These are phyloP conservation scores for Hemichromis elongatus DNA, from an alignment of 2,113 vertebrate genomes.

Conservation along the genomic window DNA sequence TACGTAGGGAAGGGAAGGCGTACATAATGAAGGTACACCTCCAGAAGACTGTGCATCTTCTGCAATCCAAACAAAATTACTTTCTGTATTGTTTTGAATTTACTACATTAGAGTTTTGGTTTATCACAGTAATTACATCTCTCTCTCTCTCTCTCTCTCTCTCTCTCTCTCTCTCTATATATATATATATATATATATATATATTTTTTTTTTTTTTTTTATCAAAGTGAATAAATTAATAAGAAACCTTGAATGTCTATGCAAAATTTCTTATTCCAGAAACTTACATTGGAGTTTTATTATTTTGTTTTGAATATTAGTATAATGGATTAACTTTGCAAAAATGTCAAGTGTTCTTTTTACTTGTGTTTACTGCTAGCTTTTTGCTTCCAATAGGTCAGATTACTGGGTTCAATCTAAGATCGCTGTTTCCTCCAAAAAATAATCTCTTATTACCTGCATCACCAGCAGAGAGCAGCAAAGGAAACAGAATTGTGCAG, in stretches of 20 bases:
- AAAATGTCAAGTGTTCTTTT: not conserved
- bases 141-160: too few relatives aligned
- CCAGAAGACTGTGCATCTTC: not conserved
- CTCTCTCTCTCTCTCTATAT: too few relatives aligned
- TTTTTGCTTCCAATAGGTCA: not conserved
- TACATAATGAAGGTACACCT: not conserved
- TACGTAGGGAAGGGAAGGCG: not conserved
- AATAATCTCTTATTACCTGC: not conserved
- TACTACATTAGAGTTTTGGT: not conserved
- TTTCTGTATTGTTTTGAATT: too few relatives aligned
- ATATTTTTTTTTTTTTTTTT: not conserved
- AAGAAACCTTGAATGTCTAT: not conserved
- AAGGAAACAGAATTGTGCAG: not conserved
- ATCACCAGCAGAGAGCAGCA: conserved; percentile 50
- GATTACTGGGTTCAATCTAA: not conserved
- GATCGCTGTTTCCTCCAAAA: not conserved
- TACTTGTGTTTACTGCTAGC: not conserved
- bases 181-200: too few relatives aligned
- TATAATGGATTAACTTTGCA: not conserved
- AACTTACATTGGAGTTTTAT: not conserved
- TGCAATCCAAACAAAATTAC: not conserved
- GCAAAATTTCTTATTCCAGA: not conserved
- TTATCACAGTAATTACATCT: not conserved
- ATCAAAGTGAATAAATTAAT: not conserved
- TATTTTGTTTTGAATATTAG: not conserved